Evolutionary conservation across 2,113 vertebrate species (phyloP), one percentile per base, ranked within the genome.

Genomic region (Phylloscopus trochiloides): DNA sequence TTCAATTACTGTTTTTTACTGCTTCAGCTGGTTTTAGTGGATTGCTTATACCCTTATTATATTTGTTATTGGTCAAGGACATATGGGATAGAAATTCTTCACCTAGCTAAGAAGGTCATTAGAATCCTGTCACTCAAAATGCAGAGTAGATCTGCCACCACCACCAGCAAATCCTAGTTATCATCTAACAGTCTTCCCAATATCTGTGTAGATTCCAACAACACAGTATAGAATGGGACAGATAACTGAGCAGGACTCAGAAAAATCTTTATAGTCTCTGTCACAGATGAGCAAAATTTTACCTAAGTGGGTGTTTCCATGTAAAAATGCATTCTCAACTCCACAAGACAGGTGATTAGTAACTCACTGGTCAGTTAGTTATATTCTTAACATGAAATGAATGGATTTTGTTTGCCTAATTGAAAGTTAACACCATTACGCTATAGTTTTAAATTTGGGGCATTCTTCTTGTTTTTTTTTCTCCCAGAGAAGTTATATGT

Each of bases 51-150:
- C 6, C 32, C 43, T 82, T 75, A 51, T 31, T 58, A 36, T 36
- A 7, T 73, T 76, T 86, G 19, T 52, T 76, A 34, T 73, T 90
- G 67, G 77, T 86, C 79, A 96, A 91, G 89, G 82, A 83, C 75
- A 54, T 14, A 76, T 3, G 6, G 25, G 28, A 29, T 18, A 72
- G 43, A 76, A 91, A 72, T 61, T 55, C 47, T 74, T 87, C 51
- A 57, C 10, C 36, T 61, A 16, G 18, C 14, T 81, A 22, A 72
- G 74, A 79, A 75, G 18, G 48, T 76, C 71, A 42, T 76, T 38
- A 59, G 29, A 24, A 66, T 29, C 6, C 17, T 21, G 12, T 40
- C 0, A 1, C 32, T 71, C 24, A 76, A 84, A 88, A 78, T 0
- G 0, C 19, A 55, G 7, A 66, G 9, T 8, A 68, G 3, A 11